phyloP scores from a whole-genome alignment of 2,113 vertebrate species.

The Emydura subglobosa region DNA sequence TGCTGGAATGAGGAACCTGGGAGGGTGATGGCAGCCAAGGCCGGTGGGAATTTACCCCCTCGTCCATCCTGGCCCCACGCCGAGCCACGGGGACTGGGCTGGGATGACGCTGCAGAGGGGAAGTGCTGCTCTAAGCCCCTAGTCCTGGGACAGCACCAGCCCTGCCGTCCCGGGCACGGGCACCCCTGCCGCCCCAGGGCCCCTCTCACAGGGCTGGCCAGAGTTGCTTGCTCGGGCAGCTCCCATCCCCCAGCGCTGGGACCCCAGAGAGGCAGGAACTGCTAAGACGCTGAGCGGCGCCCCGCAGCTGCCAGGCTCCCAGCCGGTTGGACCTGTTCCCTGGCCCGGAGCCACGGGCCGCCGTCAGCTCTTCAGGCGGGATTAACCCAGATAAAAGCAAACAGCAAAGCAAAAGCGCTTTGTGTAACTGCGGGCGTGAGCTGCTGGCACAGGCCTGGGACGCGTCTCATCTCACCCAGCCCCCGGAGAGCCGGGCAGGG shows the following conservation, averaged over 20 bases:
- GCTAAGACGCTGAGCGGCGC: not conserved
- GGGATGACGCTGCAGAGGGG: not conserved
- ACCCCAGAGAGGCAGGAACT: not conserved
- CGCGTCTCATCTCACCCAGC: not conserved
- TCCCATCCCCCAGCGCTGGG: no score
- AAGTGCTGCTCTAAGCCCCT: not conserved
- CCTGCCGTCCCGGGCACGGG: not conserved
- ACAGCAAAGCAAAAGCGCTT: not conserved
- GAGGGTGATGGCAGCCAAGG: not conserved
- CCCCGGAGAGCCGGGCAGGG: not conserved
- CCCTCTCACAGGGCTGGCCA: no score
- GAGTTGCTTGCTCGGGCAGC: no score
- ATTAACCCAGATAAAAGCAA: not conserved
- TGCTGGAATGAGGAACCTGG: not conserved
- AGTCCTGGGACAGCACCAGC: not conserved
- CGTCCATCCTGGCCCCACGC: not conserved
- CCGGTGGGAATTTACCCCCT: not conserved
- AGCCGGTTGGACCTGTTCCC: not conserved
- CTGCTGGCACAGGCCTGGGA: not conserved
- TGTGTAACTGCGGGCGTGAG: not conserved
- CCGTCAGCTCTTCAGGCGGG: not conserved
- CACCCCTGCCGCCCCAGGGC: no score
- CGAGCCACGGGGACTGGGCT: not conserved
- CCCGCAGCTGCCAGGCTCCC: not conserved
- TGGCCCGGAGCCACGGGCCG: no score